Conservation (phyloP, 2,888 invertebrate genomes). For the Brachyptera putata region DNA sequence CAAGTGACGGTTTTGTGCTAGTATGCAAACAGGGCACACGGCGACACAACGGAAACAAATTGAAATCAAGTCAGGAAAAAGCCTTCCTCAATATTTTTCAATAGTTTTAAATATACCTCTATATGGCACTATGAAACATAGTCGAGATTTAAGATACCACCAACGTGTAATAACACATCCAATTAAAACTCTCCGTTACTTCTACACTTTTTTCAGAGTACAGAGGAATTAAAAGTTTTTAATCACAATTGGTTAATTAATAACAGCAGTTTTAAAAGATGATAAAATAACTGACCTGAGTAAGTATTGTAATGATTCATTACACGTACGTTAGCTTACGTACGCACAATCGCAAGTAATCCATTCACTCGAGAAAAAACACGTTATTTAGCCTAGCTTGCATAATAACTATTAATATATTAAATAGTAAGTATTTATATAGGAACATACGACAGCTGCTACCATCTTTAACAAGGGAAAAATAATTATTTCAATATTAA, state of each 20-base stretch:
- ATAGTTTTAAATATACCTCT: too few relatives aligned
- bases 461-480: too few relatives aligned
- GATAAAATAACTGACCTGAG: constrained; percentile 46
- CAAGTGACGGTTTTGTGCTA: constrained; percentile 30
- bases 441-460: constrained; percentile 12
- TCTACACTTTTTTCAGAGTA: constrained; percentile 9
- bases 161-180: constrained; percentile 3
- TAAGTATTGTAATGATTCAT: constrained; percentile 47
- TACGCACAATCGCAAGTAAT: too few relatives aligned
- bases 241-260: constrained; percentile 40
- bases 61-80: too few relatives aligned
- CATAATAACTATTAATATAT: not conserved
- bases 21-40: constrained; percentile 24
- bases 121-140: constrained; percentile 29
- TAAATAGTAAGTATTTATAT: not conserved
- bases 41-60: too few relatives aligned
- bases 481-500: too few relatives aligned
- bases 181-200: not conserved
- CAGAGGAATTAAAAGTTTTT: constrained; percentile 26
- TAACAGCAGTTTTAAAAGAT: constrained; percentile 32
- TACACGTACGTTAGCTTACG: too few relatives aligned
- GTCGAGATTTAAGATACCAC: not conserved
- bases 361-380: constrained; percentile 9
- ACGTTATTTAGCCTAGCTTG: not conserved
- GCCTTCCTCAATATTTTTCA: not conserved